Base-by-base conservation (phyloP, 2,888 invertebrate species). In the Lasioglossum vierecki region DNA sequence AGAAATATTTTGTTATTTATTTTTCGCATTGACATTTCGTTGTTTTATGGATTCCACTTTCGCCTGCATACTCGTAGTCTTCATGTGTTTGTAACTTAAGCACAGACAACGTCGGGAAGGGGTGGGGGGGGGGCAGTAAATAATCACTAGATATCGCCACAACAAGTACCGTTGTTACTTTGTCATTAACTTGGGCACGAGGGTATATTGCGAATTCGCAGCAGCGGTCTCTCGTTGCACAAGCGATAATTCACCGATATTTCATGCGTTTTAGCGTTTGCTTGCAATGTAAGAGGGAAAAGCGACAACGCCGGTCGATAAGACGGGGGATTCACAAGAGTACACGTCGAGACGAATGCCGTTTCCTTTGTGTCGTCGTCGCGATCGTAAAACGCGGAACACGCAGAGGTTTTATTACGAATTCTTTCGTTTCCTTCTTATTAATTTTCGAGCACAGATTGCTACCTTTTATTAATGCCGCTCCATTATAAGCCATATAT, bases 291-390 rank as follows among this genome's bases (percentile, higher is more conserved):
- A 11, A 26, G 5, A 11, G 15, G 49, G 30, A 66, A 49, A 49
- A 44, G 57, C 30, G 39, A 15, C 26, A 15, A 57, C n/a, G 46
- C 22, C 8, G 11, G 9, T 18, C 15, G 78, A 83, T 83, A 78
- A 83, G 41, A 63, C 63, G 77, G 70, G 46, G 70, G 46, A 63
- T 84, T 83, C 70, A 39, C 77, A 26, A 44, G 72, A 70, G 73
- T 44, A 57, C 41, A 41, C 46, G 66, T 77, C 53, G 46, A n/a
- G 30, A 18, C 73, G 73, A 68, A 77, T 57, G 66, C 83, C 71
- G 30, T 63, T 73, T 74, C 66, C 77, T 39, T 83, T 77, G 72
- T 70, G 66, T 57, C n/a, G 66, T 76, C 30, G 76, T 30, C 46
- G 53, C 49, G 53, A 70, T 68, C 53, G 41, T 41, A 26, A 60